phyloP scores from a whole-genome alignment of 2,113 vertebrate genomes.

The Penelope pileata region DNA sequence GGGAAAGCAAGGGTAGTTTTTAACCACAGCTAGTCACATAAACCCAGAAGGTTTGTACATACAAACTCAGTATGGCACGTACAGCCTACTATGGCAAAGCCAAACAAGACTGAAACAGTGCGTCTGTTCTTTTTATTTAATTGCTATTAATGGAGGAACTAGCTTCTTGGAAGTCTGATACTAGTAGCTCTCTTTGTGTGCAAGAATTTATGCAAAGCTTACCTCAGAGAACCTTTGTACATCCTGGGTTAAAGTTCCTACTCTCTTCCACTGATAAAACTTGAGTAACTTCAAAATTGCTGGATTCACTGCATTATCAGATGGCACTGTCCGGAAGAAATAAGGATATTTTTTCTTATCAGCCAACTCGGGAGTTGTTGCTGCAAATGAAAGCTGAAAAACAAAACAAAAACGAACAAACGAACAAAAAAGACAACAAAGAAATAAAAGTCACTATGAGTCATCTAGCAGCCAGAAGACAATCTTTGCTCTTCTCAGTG shows the following conservation, averaged over 20 bases:
- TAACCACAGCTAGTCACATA: background rate
- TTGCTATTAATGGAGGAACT: background rate
- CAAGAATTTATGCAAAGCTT: slow-evolving; percentile 32
- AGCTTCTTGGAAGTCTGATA: background rate
- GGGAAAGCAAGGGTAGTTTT: background rate
- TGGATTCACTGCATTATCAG: slow-evolving; percentile 97
- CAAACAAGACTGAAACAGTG: background rate
- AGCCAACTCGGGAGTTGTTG: slow-evolving; percentile 95
- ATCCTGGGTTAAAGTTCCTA: slow-evolving; percentile 97
- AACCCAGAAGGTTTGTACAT: background rate
- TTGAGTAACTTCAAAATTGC: slow-evolving; percentile 96
- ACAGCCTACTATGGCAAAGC: background rate
- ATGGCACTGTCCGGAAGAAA: slow-evolving; percentile 98
- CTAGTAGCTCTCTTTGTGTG: background rate
- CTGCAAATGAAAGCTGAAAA: slow-evolving; percentile 94
- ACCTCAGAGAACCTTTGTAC: slow-evolving; percentile 99
- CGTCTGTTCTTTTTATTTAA: background rate
- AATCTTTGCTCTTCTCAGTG: background rate
- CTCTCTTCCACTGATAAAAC: slow-evolving; percentile 93
- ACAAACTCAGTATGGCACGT: background rate
- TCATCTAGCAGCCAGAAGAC: background rate
- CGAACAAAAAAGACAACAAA: background rate
- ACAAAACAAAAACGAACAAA: slow-evolving; percentile 2
- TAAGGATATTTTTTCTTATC: slow-evolving; percentile 99
- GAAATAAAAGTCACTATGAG: background rate